A percentile compares a stretch with the other conserved stretches of the same genome.
phyloP scores from a whole-genome alignment of 2,888 invertebrate species.

The Trachelus troglodyta region DNA sequence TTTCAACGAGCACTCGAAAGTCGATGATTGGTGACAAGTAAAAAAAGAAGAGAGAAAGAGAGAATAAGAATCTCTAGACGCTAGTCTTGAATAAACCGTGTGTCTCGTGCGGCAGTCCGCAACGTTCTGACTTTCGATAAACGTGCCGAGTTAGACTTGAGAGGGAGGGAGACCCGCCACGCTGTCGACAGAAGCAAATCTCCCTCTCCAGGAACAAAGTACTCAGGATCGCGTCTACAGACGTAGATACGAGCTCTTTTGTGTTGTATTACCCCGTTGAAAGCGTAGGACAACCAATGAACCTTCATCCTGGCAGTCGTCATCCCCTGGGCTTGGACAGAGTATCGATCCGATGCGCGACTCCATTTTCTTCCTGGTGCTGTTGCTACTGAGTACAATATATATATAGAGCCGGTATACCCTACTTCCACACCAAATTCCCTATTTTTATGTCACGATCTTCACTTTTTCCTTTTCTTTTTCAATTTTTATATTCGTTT shows the following conservation, averaged over 20 bases:
- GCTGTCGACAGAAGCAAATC: slow-evolving; percentile 34
- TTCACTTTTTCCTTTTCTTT: background rate
- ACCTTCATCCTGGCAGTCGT: background rate
- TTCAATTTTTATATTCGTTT: background rate
- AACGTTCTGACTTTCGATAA: slow-evolving; percentile 39
- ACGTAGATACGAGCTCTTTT: background rate
- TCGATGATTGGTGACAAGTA: background rate
- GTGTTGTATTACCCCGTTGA: background rate
- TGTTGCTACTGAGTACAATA: background rate
- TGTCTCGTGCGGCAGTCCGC: slow-evolving; percentile 24
- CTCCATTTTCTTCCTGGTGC: background rate
- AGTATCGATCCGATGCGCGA: background rate
- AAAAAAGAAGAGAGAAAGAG: background rate
- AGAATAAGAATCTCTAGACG: background rate
- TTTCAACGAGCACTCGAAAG: background rate
- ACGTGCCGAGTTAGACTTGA: slow-evolving; percentile 25
- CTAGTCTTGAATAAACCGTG: background rate
- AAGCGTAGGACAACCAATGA: background rate
- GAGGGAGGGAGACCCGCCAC: slow-evolving; percentile 30
- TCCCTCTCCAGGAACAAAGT: slow-evolving; percentile 13
- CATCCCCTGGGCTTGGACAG: background rate
- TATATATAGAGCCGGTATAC: background rate
- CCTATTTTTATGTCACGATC: background rate
- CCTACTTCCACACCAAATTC: background rate
- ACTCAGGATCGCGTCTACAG: slow-evolving; percentile 19